Evolutionary conservation across 2,888 invertebrate genomes (phyloP), one percentile per base, ranked within the genome.

Genomic region (Cyrtodaria siliqua): DNA sequence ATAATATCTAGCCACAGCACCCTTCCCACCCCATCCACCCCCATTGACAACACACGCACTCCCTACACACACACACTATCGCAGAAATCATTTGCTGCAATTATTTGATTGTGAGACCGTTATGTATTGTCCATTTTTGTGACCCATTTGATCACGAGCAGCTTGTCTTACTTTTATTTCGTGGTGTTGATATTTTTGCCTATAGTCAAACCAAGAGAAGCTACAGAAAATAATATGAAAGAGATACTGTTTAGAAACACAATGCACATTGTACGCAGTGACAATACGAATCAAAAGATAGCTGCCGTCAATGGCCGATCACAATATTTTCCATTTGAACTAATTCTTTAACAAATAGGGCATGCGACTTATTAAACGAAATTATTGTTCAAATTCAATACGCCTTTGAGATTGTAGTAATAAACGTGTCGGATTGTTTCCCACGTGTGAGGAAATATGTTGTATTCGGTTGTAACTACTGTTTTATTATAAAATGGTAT

Each of bases 191-290:
- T 33, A 33, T 33, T 33, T 33, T 33, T 33, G 33, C 33, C 33
- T 33, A 33, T 33, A 33, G 33, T 8, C 33, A 33, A 33, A 33
- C 12, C 12, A 12, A 33, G 33, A 33, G 33, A 33, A 33, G 33
- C 33, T 33, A 33, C 50, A 50, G 50, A 50, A 18, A 50, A 18
- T 12, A 4, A 12, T 20, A 24, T 50, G 50, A 50, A 50, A 24
- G 24, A 50, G 24, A 23, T 50, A 23, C 23, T 50, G 24, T 50
- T 23, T 24, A 44, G 50, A n/a, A 20, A 23, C 18, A 71, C 71
- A 63, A 71, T 63, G 29, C 42, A 62, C 57, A 71, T 71, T 71
- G 63, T 71, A 59, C 52, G 38, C 33, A 50, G 12, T 12, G 14
- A 71, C 63, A 71, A 70, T 63, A 40, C 63, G n/a, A 33, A 40